phyloP scores from a whole-genome alignment of 2,113 vertebrate species.

The Hemichromis elongatus region DNA sequence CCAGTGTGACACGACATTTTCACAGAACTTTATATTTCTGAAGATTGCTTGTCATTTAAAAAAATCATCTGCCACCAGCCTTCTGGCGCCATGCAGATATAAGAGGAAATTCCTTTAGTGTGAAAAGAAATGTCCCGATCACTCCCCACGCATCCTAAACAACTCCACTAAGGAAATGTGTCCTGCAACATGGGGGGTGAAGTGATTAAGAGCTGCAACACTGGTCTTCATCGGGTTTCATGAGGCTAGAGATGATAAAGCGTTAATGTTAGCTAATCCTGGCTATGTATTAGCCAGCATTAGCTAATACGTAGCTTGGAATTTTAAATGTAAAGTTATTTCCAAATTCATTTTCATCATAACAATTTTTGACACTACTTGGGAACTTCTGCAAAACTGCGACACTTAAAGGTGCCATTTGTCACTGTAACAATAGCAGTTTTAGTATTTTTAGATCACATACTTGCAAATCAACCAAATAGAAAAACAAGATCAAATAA shows the following conservation, averaged over 20 bases:
- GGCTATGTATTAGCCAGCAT: neutral
- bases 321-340: no score
- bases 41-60: neutral
- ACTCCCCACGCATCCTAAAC: neutral
- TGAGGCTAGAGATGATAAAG: neutral
- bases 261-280: neutral
- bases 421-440: neutral
- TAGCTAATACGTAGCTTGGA: no score
- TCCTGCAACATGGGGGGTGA: neutral
- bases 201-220: constrained; percentile 10
- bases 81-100: neutral
- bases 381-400: neutral
- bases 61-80: neutral
- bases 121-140: neutral
- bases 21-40: neutral
- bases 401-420: neutral
- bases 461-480: neutral
- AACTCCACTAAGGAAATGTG: neutral
- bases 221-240: neutral
- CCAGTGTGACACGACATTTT: neutral
- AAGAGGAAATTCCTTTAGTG: constrained; percentile 14
- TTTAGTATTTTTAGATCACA: neutral
- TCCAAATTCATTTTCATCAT: neutral
- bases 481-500: neutral
- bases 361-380: neutral